phyloP scores from a whole-genome alignment of 2,113 vertebrate species.

The Panthera tigris region DNA sequence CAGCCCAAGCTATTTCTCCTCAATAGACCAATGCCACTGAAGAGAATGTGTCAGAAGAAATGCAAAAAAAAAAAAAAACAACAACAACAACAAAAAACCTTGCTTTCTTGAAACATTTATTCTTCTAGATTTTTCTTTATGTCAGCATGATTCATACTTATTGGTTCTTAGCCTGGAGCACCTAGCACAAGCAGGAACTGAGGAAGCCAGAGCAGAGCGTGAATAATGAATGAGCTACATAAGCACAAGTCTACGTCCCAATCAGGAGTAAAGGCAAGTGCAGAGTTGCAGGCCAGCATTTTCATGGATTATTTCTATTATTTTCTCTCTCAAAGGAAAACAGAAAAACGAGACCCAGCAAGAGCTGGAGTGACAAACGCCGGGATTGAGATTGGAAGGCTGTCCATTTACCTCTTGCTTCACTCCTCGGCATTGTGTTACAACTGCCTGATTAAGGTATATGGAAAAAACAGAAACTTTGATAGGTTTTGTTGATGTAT shows the following conservation, averaged over 20 bases:
- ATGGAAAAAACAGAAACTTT: conserved; percentile 5
- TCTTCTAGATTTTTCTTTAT: conserved; percentile 42
- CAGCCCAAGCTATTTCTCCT: conserved; percentile 1
- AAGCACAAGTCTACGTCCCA: background rate
- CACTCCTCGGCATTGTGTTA: conserved; percentile 44
- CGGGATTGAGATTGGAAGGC: background rate
- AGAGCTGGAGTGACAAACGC: background rate
- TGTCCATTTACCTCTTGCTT: conserved; percentile 40
- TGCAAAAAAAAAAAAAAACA: background rate
- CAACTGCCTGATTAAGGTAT: conserved; percentile 81
- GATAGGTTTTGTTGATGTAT: background rate
- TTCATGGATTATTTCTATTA: conserved; percentile 65
- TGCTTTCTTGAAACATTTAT: background rate
- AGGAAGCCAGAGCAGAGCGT: conserved; percentile 37
- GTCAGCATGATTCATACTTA: conserved; percentile 65
- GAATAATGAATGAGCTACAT: conserved; percentile 65
- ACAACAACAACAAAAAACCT: background rate
- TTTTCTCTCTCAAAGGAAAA: conserved; percentile 75
- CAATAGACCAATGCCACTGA: background rate
- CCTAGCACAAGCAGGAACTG: conserved; percentile 28
- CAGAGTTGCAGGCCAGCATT: conserved; percentile 27
- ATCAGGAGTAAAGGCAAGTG: conserved; percentile 25
- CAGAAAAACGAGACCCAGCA: conserved; percentile 57
- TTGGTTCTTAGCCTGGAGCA: conserved; percentile 62
- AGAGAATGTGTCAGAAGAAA: conserved; percentile 23